A percentile compares a stretch with the other conserved stretches of the same genome.
phyloP scores from a whole-genome alignment of 2,797 vertebrate species.

The Malacoraja senta region DNA sequence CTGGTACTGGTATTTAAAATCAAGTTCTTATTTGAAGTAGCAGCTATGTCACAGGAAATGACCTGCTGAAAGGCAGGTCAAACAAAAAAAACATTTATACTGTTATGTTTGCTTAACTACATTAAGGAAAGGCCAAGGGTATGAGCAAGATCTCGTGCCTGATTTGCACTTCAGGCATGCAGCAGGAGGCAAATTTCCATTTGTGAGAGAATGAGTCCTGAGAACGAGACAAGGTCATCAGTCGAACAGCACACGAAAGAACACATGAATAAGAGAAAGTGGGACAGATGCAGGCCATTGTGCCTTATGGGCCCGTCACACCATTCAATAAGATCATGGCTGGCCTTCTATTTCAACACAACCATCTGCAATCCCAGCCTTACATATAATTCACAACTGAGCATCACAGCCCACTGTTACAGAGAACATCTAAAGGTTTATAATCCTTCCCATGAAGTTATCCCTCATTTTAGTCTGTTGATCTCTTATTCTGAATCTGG shows the following conservation, averaged over 20 bases:
- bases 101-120: not conserved
- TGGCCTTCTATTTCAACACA: no score
- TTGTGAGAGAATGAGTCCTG: conserved; percentile 22
- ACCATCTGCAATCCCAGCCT: no score
- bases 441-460: no score
- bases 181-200: conserved; percentile 19
- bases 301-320: no score
- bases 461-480: no score
- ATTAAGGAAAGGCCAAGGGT: not conserved
- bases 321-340: no score
- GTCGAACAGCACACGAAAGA: not conserved
- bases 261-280: no score
- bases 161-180: conserved; percentile 20
- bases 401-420: no score
- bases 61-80: not conserved
- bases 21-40: not conserved
- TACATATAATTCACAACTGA: no score
- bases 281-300: no score
- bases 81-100: not conserved
- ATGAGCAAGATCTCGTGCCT: not conserved
- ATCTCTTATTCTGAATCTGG: no score
- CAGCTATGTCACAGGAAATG: not conserved
- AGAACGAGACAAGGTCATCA: conserved; percentile 22
- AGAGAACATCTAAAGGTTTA: no score
- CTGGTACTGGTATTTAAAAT: not conserved